Evolutionary conservation across 2,113 vertebrate genomes (phyloP), one percentile per base, ranked within the genome.

Genomic region (Fregetta grallaria): DNA sequence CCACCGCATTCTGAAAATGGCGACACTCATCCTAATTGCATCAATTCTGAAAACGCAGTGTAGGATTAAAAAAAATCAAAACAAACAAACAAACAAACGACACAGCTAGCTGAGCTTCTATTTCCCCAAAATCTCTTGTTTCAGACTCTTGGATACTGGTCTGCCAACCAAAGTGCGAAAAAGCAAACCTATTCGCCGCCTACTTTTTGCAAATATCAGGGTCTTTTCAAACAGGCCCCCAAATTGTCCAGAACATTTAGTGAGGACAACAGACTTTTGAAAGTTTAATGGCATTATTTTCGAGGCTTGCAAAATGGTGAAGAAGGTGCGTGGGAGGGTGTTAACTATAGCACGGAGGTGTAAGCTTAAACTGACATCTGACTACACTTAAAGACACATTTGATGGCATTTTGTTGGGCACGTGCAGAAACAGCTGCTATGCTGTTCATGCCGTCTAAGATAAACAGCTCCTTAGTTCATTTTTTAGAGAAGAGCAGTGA

Each of bases 141-240:
- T 10, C 38, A n/a, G 73, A 8, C 47, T 22, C 59, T 21, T 10
- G 19, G 22, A 20, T 21, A 6, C 42, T 5, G 27, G 73, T 26
- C 6, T 32, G 66, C 61, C 65, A 42, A 6, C 20, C 40, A 7
- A 8, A 7, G 55, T 1, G 5, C 40, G 71, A 36, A 61, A 53
- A 47, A 15, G 5, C 29, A 44, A n/a, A 36, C 3, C 1, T 5
- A 26, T 18, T 58, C 2, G 1, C 26, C 1, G 0, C n/a, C 50
- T 11, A 4, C 36, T 23, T 49, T 5, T 36, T 8, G 1, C 32
- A 45, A 20, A 14, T 0, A 16, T 1, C 26, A 49, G 5, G 3
- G 6, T 8, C 23, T 50, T 53, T 4, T 38, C 12, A 3, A 38
- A 71, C 4, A 6, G 50, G 30, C 4, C 68, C 73, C 55, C 14